A percentile compares a stretch with the other conserved stretches of the same genome.
Conservation (phyloP, 2,113 vertebrate species). For the Neogale vison region DNA sequence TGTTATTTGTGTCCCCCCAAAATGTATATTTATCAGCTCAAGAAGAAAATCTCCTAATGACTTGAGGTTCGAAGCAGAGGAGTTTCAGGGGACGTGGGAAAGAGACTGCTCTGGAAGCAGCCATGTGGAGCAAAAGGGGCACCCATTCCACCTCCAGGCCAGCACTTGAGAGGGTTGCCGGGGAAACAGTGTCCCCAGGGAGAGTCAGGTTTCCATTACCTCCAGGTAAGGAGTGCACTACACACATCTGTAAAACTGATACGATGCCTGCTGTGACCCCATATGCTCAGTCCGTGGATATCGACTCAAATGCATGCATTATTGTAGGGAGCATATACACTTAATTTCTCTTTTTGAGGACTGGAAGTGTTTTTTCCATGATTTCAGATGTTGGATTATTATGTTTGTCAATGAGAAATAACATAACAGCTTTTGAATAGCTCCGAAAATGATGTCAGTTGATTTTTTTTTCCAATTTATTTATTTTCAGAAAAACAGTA, state of each 20-base stretch:
- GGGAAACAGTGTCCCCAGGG: not conserved
- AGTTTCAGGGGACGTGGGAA: not conserved
- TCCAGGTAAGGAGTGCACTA: not conserved
- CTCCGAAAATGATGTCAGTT: not conserved
- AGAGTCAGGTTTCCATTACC: not conserved
- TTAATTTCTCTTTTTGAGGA: not conserved
- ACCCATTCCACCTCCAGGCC: not conserved
- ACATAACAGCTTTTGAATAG: not conserved
- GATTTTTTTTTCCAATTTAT: too few species aligned
- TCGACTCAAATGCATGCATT: not conserved
- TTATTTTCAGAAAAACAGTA: too few species aligned
- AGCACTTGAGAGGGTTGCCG: not conserved
- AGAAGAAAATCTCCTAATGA: not conserved
- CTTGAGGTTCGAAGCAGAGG: not conserved
- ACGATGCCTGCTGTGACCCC: not conserved
- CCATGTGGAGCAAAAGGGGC: not conserved
- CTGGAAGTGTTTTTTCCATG: not conserved
- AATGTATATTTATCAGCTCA: not conserved
- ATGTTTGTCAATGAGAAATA: conserved; percentile 31
- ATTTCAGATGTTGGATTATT: not conserved
- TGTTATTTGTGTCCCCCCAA: not conserved
- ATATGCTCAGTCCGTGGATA: not conserved
- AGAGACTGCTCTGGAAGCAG: not conserved
- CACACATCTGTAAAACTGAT: not conserved
- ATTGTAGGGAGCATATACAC: not conserved